Base-by-base conservation (phyloP, 2,797 vertebrate genomes). In the Anableps anableps region DNA sequence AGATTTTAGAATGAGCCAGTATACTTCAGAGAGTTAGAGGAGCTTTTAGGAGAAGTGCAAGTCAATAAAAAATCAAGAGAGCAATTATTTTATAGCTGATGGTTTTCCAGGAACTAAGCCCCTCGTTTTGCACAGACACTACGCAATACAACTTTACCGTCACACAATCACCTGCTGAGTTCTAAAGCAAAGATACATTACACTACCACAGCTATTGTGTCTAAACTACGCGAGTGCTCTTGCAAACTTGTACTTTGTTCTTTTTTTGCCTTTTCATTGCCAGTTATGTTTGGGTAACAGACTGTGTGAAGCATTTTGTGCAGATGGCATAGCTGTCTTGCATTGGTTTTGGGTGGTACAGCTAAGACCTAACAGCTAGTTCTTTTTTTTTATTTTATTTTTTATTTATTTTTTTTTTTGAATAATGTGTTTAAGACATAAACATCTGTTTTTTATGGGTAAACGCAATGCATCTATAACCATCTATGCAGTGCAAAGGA, bases 331-430 rank as follows among this genome's bases (percentile, higher is more conserved):
- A 2, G 48, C 34, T 51, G 16, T 29, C 45, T 68, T 79, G 45
- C 60, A 76, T 62, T 19, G 64, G 26, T 73, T 83, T 85, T 48
- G 31, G 79, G 72, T 55, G 64, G 64, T 58, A 74, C 66, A 76
- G 47, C 23, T n/a, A 79, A 36, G 34, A 45, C 58, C 43, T 62
- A 1, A 13, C 36, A 43, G 36, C 64, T 6, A 68, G 19, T 26
- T 55, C n/a, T n/a, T n/a, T n/a, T 53, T 2, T 4, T 53, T 53
- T 26, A 9, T 60, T 23, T 19, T 50, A 4, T 17, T 60, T 9
- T 60, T 29, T 60, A 29, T 16, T n/a, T 11, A n/a, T 9, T 60
- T 55, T 3, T 26, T 38, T 10, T 23, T 0, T 21, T 66, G 34
- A 8, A 6, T 66, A 7, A 17, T 8, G 26, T 60, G n/a, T 55